Percentiles rank a stretch among this genome's conserved stretches.
phyloP scores from a whole-genome alignment of 2,113 vertebrate genomes.

The Aegypius monachus region DNA sequence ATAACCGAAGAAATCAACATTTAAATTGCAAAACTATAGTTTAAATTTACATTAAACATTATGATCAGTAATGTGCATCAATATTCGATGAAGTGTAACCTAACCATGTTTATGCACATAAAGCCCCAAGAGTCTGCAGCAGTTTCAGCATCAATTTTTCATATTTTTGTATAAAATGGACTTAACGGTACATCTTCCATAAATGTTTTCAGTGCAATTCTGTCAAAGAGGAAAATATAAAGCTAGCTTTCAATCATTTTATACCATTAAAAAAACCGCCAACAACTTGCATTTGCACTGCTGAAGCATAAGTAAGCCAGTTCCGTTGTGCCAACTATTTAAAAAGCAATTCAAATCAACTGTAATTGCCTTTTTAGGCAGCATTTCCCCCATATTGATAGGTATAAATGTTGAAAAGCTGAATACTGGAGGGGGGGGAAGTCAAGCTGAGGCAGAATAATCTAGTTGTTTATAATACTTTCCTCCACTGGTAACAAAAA shows the following conservation, averaged over 20 bases:
- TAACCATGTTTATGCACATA: constrained; percentile 72
- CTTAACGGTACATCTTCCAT: constrained; percentile 70
- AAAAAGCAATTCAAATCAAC: constrained; percentile 25
- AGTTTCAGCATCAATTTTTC: constrained; percentile 59
- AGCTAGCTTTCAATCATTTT: constrained; percentile 66
- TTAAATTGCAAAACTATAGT: constrained; percentile 66
- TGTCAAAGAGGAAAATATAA: constrained; percentile 75
- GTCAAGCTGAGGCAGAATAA: constrained; percentile 55
- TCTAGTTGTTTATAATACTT: constrained; percentile 19
- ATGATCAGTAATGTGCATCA: constrained; percentile 61
- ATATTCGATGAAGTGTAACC: constrained; percentile 57
- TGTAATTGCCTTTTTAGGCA: background rate
- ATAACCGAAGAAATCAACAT: constrained; percentile 66
- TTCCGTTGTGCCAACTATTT: constrained; percentile 19
- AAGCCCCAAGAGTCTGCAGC: constrained; percentile 65
- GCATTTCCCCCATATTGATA: background rate
- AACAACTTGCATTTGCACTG: constrained; percentile 64
- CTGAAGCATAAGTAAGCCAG: constrained; percentile 45
- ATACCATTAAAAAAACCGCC: constrained; percentile 1
- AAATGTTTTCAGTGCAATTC: constrained; percentile 74
- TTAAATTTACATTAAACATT: constrained; percentile 68
- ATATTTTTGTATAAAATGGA: constrained; percentile 74
- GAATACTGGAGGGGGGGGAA: constrained; percentile 17
- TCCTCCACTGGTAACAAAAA: constrained; percentile 27
- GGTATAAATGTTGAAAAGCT: constrained; percentile 41